Percentiles rank a stretch among this genome's conserved stretches.
phyloP scores from a whole-genome alignment of 1,140 invertebrate species.

The Macrotrachela quadricornifera region DNA sequence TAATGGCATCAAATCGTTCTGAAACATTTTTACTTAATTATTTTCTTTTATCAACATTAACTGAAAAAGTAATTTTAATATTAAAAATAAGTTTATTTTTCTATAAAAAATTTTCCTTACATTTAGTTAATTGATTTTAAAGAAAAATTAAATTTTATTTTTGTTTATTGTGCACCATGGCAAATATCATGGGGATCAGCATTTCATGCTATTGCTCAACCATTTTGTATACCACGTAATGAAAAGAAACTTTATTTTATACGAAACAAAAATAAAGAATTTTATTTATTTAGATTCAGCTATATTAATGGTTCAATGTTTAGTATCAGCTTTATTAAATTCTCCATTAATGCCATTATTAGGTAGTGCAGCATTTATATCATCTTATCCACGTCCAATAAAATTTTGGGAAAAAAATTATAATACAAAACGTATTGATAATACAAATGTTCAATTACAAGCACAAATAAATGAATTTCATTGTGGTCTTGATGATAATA shows the following conservation, averaged over 20 bases:
- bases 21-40: too few relatives aligned
- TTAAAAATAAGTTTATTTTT: too few relatives aligned
- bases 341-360: conserved; percentile 40
- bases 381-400: conserved; percentile 82
- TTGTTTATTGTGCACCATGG: conserved; percentile 96
- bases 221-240: conserved; percentile 80
- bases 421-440: conserved; percentile 79
- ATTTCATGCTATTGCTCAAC: conserved; percentile 96
- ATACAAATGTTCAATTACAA: conserved; percentile 80
- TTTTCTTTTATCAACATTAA: too few relatives aligned
- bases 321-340: conserved; percentile 68
- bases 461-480: conserved; percentile 56
- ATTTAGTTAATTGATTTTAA: conserved; percentile 24
- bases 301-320: conserved; percentile 83
- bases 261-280: neutral
- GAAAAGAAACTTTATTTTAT: too few relatives aligned
- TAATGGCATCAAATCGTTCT: too few relatives aligned
- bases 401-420: conserved; percentile 99
- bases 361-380: conserved; percentile 80
- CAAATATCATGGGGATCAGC: conserved; percentile 98
- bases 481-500: conserved; percentile 80
- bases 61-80: too few relatives aligned
- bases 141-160: conserved; percentile 65
- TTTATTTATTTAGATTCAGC: conserved; percentile 46
- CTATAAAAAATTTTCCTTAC: too few relatives aligned